A percentile compares a stretch with the other conserved stretches of the same genome.
These are phyloP conservation scores for Indicator maculatus DNA, from an alignment of 2,113 vertebrate species.

Conservation along the genomic window DNA sequence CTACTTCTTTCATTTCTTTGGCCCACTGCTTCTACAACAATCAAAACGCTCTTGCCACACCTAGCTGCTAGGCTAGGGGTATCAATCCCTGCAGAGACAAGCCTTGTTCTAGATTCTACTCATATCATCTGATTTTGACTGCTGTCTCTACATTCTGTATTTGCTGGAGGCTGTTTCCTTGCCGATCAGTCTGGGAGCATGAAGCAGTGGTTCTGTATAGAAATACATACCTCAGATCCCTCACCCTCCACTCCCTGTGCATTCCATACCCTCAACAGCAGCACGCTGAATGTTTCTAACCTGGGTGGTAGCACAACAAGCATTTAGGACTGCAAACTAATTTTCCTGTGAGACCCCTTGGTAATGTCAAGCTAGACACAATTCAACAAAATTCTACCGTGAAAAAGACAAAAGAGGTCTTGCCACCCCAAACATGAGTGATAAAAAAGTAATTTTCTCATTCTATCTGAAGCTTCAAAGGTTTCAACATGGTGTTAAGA, in stretches of 20 bases:
- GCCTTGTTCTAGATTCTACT: background rate
- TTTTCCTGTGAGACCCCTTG: background rate
- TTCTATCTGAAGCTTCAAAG: background rate
- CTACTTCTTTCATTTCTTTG: background rate
- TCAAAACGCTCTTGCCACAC: background rate
- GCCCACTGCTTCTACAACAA: background rate
- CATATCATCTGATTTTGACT: background rate
- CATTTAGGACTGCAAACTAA: background rate
- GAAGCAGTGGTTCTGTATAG: fast-evolving
- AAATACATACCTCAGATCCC: background rate
- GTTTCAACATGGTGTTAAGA: background rate
- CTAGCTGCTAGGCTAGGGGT: background rate
- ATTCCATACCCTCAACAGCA: background rate
- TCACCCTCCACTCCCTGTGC: background rate
- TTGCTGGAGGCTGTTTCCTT: background rate
- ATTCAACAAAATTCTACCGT: background rate
- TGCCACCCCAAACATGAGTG: background rate
- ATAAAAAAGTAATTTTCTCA: background rate
- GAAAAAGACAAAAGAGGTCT: background rate
- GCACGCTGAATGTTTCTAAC: background rate
- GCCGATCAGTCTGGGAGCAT: background rate
- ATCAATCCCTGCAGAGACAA: background rate
- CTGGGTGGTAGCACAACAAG: background rate
- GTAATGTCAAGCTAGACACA: background rate
- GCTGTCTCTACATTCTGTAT: background rate